Conservation (phyloP, 2,888 invertebrate genomes). For the Drosophila putrida region DNA sequence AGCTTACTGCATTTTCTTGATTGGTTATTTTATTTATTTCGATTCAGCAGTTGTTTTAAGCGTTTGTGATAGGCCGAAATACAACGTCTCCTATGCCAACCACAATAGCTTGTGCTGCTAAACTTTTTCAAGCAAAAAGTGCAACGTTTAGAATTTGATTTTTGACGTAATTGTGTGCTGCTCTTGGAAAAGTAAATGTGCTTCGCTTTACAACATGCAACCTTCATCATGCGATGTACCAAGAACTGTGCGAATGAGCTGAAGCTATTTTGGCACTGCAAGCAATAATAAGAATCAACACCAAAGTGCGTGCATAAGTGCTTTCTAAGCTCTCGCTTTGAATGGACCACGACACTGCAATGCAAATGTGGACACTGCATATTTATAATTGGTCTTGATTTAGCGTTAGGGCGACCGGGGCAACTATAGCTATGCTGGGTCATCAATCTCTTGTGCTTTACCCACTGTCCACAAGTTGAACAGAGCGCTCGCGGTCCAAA, state of each 20-base stretch:
- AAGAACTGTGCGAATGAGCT: conserved; percentile 44
- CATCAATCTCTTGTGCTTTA: conserved; percentile 46
- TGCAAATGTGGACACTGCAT: conserved; percentile 67
- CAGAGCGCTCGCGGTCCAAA: conserved; percentile 66
- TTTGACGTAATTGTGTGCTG: background rate
- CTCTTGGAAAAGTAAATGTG: conserved; percentile 31
- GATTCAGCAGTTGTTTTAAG: conserved; percentile 9
- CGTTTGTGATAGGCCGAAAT: conserved; percentile 24
- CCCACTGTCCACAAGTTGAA: conserved; percentile 55
- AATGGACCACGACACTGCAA: conserved; percentile 53
- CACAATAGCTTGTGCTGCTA: conserved; percentile 4
- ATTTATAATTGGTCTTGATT: conserved; percentile 4
- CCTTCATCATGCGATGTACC: conserved; percentile 48
- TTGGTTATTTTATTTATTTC: background rate
- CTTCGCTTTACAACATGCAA: conserved; percentile 43
- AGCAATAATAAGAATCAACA: conserved; percentile 54
- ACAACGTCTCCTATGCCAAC: conserved; percentile 44
- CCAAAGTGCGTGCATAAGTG: conserved; percentile 63
- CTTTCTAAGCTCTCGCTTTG: conserved; percentile 51
- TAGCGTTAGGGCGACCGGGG: background rate
- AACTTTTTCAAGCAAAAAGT: conserved; percentile 49
- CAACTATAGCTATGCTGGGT: conserved; percentile 56
- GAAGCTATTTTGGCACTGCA: conserved; percentile 53
- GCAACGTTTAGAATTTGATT: conserved; percentile 23
- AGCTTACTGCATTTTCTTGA: background rate